Percentiles rank a stretch among this genome's conserved stretches.
These are phyloP conservation scores for Neogale vison DNA, from an alignment of 2,113 vertebrate genomes.

Conservation along the genomic window DNA sequence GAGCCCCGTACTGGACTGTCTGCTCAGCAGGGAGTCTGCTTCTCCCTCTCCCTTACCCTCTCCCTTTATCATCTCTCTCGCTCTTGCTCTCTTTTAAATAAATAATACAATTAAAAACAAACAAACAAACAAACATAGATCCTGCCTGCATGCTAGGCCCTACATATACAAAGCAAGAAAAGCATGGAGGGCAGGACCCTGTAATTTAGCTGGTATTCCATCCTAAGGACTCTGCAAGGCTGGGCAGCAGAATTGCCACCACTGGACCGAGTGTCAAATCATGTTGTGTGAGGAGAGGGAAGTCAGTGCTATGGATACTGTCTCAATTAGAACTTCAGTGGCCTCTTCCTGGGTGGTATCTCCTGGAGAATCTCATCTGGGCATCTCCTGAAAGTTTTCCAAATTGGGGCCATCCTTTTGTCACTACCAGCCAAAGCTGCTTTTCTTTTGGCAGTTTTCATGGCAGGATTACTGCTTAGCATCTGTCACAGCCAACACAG, in stretches of 20 bases:
- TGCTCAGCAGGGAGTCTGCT: not conserved
- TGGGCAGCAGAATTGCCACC: not conserved
- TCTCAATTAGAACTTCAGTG: not conserved
- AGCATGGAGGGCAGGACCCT: rapidly evolving
- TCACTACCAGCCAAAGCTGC: conserved; percentile 18
- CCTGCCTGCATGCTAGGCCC: not conserved
- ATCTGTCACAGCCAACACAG: conserved; percentile 55
- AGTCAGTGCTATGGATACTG: not conserved
- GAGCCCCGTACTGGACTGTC: not conserved
- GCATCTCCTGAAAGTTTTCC: conserved; percentile 56
- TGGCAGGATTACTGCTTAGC: conserved; percentile 46
- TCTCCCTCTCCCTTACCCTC: not conserved
- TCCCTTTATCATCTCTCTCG: not conserved
- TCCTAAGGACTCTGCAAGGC: not conserved
- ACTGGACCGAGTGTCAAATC: not conserved
- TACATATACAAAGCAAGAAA: not conserved
- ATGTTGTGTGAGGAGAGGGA: conserved; percentile 41
- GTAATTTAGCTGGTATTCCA: not conserved
- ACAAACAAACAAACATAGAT: not conserved
- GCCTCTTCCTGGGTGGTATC: conserved; percentile 50
- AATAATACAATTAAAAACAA: not conserved
- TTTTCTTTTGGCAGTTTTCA: not conserved
- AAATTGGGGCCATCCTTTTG: not conserved
- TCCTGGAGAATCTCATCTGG: conserved; percentile 4
- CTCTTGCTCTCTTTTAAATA: not conserved